Base-by-base conservation (phyloP, 2,113 vertebrate species). In the Pampusana beccarii region DNA sequence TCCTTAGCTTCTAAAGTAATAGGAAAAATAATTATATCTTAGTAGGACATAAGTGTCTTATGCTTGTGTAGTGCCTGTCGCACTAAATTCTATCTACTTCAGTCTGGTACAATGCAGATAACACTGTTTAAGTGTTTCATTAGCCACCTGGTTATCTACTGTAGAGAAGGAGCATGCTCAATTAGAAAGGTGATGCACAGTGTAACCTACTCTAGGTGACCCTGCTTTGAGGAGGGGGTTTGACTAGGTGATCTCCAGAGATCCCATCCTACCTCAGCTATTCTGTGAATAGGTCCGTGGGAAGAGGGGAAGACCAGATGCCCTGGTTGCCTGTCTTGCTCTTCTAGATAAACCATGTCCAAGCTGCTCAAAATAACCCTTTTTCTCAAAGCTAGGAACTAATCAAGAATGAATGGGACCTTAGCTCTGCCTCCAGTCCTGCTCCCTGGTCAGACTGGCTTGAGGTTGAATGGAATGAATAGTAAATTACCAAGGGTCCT, bases 111-210 rank as follows among this genome's bases (percentile, higher is more conserved):
- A 29, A 16, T 69, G 20, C 14, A 80, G 48, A 23, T n/a, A 38
- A 57, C 11, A 23, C 20, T 23, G 15, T 21, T 61, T 48, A 64
- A 31, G 25, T 24, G 14, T 29, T 33, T 61, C 31, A 56, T 33
- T 42, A 50, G 15, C 13, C 9, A 8, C 1, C 1, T 78, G n/a
- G 11, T 38, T 2, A 0, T 40, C 44, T 60, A 44, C 24, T 69
- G 19, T 20, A 36, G 42, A 70, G 34, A 24, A 66, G 11, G 18
- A 67, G 7, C 10, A 7, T 29, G 18, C 42, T 79, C 10, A 54
- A 9, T 53, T 31, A 33, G 12, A 50, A 50, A 18, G 33, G 5
- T 19, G 23, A 25, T n/a, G 24, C 11, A 34, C 4, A 11, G 9
- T 58, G 21, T 66, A 44, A 50, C 28, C 25, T 40, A 10, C 7